Evolutionary conservation across 1,140 invertebrate species (phyloP).

Genomic region (Oryzaephilus surinamensis): DNA sequence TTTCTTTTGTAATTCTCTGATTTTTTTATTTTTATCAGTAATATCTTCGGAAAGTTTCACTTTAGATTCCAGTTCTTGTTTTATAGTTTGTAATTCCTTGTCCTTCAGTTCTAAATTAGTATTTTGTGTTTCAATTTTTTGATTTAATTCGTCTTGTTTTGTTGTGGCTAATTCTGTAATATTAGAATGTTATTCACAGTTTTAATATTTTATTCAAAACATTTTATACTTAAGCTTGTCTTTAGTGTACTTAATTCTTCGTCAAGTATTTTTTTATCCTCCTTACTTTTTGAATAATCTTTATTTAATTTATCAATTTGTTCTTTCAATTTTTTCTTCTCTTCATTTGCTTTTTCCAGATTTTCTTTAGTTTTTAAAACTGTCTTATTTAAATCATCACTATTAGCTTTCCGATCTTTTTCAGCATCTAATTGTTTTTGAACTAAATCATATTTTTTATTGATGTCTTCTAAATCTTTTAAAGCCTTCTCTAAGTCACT

Average conservation of each 20-base stretch:
- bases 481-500: slow-evolving; percentile 26
- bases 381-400: slow-evolving; percentile 38
- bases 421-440: slow-evolving; percentile 39
- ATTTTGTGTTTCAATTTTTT: slow-evolving; percentile 44
- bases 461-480: slow-evolving; percentile 24
- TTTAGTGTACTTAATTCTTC: slow-evolving; percentile 45
- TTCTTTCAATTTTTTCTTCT: slow-evolving; percentile 39
- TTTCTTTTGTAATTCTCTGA: slow-evolving; percentile 46
- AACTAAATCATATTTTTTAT: slow-evolving; percentile 18
- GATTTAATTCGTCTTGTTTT: slow-evolving; percentile 43
- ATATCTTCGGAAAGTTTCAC: slow-evolving; percentile 42
- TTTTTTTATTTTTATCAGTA: slow-evolving; percentile 44
- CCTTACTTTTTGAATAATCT: slow-evolving; percentile 37
- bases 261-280: slow-evolving; percentile 48
- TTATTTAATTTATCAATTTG: slow-evolving; percentile 41
- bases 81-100: slow-evolving; percentile 45
- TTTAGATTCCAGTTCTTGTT: slow-evolving; percentile 46
- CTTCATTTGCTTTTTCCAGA: slow-evolving; percentile 37
- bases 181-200: neutral
- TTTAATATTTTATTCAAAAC: too few species aligned
- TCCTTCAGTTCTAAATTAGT: slow-evolving; percentile 45
- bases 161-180: slow-evolving; percentile 35
- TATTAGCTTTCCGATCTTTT: slow-evolving; percentile 41
- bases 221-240: slow-evolving; percentile 32
- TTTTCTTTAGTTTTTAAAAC: slow-evolving; percentile 39